Conservation (phyloP, 2,888 invertebrate genomes). For the Azorinus chamasolen region DNA sequence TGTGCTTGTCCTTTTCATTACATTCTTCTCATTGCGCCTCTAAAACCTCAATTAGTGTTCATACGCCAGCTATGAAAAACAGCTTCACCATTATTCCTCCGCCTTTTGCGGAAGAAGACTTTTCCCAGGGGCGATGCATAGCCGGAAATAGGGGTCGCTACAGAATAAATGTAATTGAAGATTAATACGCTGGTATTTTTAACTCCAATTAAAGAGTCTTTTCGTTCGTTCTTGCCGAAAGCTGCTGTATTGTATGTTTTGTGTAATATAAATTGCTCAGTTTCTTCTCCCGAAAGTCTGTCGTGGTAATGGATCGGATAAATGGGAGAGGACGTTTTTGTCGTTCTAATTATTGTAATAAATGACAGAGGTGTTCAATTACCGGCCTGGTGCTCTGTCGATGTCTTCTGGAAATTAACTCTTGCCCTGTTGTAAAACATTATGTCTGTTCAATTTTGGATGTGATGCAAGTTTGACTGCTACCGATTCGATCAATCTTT, state of each 20-base stretch:
- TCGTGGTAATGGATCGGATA: too few relatives aligned
- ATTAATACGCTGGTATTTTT: constrained; percentile 53
- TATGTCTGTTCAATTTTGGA: too few relatives aligned
- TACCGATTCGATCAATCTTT: too few relatives aligned
- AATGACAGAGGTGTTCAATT: constrained; percentile 38
- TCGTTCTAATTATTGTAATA: constrained; percentile 41
- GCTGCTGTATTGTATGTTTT: constrained; percentile 4
- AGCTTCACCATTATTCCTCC: background rate
- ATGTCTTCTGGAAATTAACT: too few relatives aligned
- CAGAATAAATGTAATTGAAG: constrained; percentile 53
- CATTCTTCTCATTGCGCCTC: too few relatives aligned
- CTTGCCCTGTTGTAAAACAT: too few relatives aligned
- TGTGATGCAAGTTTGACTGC: too few relatives aligned
- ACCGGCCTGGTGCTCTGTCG: background rate
- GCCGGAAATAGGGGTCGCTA: constrained; percentile 51
- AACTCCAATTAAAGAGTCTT: constrained; percentile 40
- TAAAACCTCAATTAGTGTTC: constrained; percentile 2
- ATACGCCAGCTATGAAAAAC: background rate
- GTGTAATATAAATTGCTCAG: too few relatives aligned
- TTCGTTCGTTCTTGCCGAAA: constrained; percentile 20
- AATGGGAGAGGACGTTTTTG: too few relatives aligned
- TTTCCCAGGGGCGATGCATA: constrained; percentile 36
- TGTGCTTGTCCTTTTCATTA: too few relatives aligned
- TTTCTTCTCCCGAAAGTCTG: too few relatives aligned
- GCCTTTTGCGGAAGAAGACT: background rate